Evolutionary conservation across 2,113 vertebrate genomes (phyloP), one percentile per base, ranked within the genome.

Genomic region (Melanostigma gelatinosum): DNA sequence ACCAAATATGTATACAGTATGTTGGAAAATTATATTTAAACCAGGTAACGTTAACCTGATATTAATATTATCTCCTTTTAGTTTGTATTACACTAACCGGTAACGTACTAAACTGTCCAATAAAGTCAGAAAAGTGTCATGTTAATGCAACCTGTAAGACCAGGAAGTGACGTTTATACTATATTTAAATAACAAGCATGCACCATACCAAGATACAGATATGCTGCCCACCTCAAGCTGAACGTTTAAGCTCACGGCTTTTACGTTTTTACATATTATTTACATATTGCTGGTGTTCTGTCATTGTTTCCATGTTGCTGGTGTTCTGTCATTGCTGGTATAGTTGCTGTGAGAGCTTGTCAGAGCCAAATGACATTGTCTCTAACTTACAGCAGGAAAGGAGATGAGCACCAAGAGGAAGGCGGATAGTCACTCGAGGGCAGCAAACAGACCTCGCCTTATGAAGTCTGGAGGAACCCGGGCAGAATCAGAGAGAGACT

Each of bases 401-500:
- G 34, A 61, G 68, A 94, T 93, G 93, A 94, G 88, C 58, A 67
- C 66, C 64, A 94, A 93, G 80, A 85, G 90, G 67, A 95, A 94
- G 63, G 87, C 84, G 1, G 94, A 92, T 27, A 82, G 48, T 11
- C 87, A 86, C 54, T 60, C 77, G 9, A 90, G 85, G 58, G 50
- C 63, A 4, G 71, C 55, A 6, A 84, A 65, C 81, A 89, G 85
- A 71, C 85, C 83, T 2, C 86, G 60, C 74, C 72, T 64, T 75
- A 90, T 85, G 84, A 93, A 91, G 90, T 72, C 85, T 11, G 71
- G 83, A 13, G 44, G 20, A 61, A 83, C 85, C 11, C 87, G 72
- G 44, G 34, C 72, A 0, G 97, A 97, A 40, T 96, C 96, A 8
- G 97, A 98, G 92, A 96, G 97, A 86, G 97, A 98, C 93, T 98